These are phyloP conservation scores for Micronisus gabar DNA, from an alignment of 2,113 vertebrate genomes.

Conservation along the genomic window DNA sequence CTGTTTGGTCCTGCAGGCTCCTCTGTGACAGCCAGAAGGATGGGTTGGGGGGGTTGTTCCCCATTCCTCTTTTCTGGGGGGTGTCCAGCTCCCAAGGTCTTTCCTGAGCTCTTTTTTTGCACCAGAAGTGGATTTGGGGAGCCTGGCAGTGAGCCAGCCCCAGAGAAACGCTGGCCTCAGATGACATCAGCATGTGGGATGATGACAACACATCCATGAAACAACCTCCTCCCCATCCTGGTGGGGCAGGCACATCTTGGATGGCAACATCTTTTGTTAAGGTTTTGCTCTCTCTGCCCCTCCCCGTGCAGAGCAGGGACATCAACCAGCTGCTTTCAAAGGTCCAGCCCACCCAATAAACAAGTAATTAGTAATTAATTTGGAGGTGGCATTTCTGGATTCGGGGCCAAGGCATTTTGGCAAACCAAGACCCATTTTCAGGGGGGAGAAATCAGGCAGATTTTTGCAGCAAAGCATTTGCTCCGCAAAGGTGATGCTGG, in stretches of 20 bases:
- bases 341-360: background rate
- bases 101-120: background rate
- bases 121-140: background rate
- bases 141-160: background rate
- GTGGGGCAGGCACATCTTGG: background rate
- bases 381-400: background rate
- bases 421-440: background rate
- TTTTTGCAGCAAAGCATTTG: background rate
- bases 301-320: background rate
- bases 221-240: too few species aligned
- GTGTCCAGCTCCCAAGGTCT: background rate
- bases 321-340: background rate
- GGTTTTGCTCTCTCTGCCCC: background rate
- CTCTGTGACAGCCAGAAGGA: background rate
- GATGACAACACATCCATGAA: too few species aligned
- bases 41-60: too few species aligned
- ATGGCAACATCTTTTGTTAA: fast-evolving
- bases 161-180: background rate
- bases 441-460: background rate
- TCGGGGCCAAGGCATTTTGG: background rate
- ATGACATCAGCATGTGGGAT: background rate
- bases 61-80: background rate
- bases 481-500: background rate
- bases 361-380: background rate
- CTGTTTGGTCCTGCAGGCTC: background rate